Evolutionary conservation across 2,888 invertebrate species (phyloP), one percentile per base, ranked within the genome.

Genomic region (Branchipolynoe longqiensis): DNA sequence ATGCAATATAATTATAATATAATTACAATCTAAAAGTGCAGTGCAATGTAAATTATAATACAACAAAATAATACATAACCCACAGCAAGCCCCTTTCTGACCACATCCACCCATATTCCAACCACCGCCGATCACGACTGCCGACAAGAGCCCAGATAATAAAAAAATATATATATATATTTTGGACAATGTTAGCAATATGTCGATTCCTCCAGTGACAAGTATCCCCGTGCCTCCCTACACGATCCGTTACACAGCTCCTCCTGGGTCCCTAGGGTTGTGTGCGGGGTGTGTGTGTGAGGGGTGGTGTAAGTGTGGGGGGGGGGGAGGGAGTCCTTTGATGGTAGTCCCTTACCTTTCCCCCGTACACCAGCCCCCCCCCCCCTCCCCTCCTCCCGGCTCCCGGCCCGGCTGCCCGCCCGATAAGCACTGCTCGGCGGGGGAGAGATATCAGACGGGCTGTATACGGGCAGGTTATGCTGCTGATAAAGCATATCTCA

Each of bases 121-220:
- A 8, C 48, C 18, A 48, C 8, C 48, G 48, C 48, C 48, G 18
- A 18, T n/a, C n/a, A n/a, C 48, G 18, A 18, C 48, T 12, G 48
- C 48, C 25, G 25, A 62, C 62, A 62, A 1, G 2, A 31, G 3
- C 36, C 69, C 38, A 14, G 36, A 8, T 36, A n/a, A n/a, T n/a
- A n/a, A n/a, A n/a, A n/a, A n/a, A n/a, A n/a, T n/a, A n/a, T n/a
- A n/a, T n/a, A n/a, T n/a, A n/a, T n/a, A n/a, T n/a, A n/a, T 69
- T 36, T 38, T 38, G 33, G 38, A 69, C 69, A 69, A 69, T 69
- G 69, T 69, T 36, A 69, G 69, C 69, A 69, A 69, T 69, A 12
- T 69, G 69, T 69, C 69, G 3, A 12, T n/a, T 38, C 22, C 1
- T 25, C 36, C 69, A 33, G 69, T 69, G 69, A 69, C 38, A 69